Evolutionary conservation across 1,140 invertebrate species (phyloP).

Genomic region (Marisa cornuarietis): DNA sequence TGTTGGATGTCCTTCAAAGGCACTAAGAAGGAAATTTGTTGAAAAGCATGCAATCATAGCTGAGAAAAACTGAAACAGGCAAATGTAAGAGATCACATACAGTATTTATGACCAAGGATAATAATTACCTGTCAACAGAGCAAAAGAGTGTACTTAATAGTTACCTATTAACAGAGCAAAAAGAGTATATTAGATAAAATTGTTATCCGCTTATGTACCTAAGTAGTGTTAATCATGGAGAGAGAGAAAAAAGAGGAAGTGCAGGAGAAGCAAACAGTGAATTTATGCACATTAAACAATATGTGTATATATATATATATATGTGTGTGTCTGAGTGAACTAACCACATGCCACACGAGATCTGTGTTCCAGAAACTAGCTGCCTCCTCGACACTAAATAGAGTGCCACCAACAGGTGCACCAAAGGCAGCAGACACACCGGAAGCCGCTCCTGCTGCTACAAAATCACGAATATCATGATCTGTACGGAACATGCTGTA

Average conservation of each 20-base stretch:
- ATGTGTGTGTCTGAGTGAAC: constrained; percentile 11
- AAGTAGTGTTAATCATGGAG: not conserved
- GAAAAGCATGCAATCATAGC: constrained; percentile 96
- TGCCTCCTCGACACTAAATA: constrained; percentile 98
- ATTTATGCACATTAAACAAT: no score
- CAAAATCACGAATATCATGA: constrained; percentile 98
- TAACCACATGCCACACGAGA: constrained; percentile 91
- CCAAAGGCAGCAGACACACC: constrained; percentile 96
- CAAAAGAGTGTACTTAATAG: not conserved
- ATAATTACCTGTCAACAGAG: not conserved
- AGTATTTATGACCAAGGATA: not conserved
- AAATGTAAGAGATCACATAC: not conserved
- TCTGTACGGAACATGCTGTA: constrained; percentile 82
- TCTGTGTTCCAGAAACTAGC: constrained; percentile 99
- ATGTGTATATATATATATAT: no score
- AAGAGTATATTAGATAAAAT: no score
- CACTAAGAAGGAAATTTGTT: constrained; percentile 88
- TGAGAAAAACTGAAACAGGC: constrained; percentile 80
- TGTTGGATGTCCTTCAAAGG: constrained; percentile 88
- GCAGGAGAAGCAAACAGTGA: not conserved
- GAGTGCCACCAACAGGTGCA: constrained; percentile 94
- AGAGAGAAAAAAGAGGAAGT: not conserved
- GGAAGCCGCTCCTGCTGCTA: constrained; percentile 94
- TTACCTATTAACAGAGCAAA: not conserved
- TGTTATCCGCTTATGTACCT: not conserved